Base-by-base conservation (phyloP, 1,140 invertebrate species). In the Drosophila bifasciata region DNA sequence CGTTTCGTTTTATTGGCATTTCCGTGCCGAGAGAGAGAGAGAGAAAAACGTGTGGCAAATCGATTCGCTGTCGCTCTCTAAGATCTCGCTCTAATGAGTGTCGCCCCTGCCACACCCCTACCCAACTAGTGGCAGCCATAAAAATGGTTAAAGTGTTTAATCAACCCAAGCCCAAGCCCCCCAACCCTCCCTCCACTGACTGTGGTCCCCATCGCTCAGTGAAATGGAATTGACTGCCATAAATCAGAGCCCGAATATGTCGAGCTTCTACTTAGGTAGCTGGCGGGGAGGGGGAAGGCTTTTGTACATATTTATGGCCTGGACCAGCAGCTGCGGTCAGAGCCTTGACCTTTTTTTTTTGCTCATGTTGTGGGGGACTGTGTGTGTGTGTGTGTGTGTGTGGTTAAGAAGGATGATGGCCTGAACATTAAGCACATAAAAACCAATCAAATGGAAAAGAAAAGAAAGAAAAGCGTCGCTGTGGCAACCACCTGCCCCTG, bases 191-290 rank as follows among this genome's bases (percentile, higher is more conserved):
- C 41, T 43, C 45, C 25, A 5, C 41, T 17, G 61, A 16, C 11
- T 36, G 32, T 13, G 28, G 51, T 49, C 50, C 25, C 3, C 32
- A 36, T 13, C 32, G 32, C 32, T 36, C 53, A 84, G 75, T 83
- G 72, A 73, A 72, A 80, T 59, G 74, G 68, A 86, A 83, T 86
- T 86, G 70, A 68, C 63, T 79, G 74, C 62, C 66, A 88, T 86
- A 86, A 88, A 86, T 86, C 83, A 88, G 67, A 25, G 63, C n/a
- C 44, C 57, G 48, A 79, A 85, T 73, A 76, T 60, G 67, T 62
- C 32, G 25, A 63, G 48, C 39, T 50, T 21, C 46, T 49, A 58
- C 58, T 45, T 51, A 57, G 39, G 2, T 17, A n/a, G 40, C 36
- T n/a, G 19, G 28, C 23, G 6, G 23, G 23, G 6, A 1, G 0